Percentiles rank a stretch among this genome's conserved stretches.
phyloP scores from a whole-genome alignment of 2,888 invertebrate genomes.

The Athetis lepigone region DNA sequence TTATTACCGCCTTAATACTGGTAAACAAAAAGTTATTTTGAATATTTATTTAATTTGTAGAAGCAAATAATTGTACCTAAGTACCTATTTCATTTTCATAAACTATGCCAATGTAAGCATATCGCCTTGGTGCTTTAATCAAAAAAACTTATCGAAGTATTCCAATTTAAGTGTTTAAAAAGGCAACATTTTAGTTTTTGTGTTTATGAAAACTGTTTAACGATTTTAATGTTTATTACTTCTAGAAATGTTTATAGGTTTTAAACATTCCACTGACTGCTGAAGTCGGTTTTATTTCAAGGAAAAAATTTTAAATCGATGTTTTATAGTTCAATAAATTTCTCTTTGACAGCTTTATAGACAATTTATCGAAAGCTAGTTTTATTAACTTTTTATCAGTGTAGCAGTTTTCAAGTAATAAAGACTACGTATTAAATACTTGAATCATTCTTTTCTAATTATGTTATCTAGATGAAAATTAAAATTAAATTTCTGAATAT shows the following conservation, averaged over 20 bases:
- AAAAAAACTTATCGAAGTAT: neutral
- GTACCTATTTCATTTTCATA: no score
- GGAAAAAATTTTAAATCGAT: constrained; percentile 22
- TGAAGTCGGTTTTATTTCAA: constrained; percentile 9
- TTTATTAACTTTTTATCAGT: neutral
- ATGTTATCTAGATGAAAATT: no score
- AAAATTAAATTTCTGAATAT: no score
- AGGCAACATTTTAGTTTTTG: neutral
- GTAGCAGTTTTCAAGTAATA: neutral
- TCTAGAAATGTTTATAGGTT: constrained; percentile 18
- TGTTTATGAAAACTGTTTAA: neutral
- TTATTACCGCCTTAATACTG: no score
- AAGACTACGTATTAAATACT: neutral
- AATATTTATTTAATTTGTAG: neutral
- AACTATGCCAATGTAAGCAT: no score
- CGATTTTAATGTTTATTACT: constrained; percentile 11
- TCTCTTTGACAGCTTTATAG: constrained; percentile 11
- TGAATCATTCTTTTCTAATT: neutral
- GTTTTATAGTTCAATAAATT: constrained; percentile 35
- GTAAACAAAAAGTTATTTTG: no score
- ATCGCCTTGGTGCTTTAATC: neutral
- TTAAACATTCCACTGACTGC: constrained; percentile 18
- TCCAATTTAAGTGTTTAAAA: neutral
- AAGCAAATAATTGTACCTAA: neutral
- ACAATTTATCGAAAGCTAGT: constrained; percentile 12